Conservation (phyloP, 2,888 invertebrate genomes). For the Trichopria drosophilae region DNA sequence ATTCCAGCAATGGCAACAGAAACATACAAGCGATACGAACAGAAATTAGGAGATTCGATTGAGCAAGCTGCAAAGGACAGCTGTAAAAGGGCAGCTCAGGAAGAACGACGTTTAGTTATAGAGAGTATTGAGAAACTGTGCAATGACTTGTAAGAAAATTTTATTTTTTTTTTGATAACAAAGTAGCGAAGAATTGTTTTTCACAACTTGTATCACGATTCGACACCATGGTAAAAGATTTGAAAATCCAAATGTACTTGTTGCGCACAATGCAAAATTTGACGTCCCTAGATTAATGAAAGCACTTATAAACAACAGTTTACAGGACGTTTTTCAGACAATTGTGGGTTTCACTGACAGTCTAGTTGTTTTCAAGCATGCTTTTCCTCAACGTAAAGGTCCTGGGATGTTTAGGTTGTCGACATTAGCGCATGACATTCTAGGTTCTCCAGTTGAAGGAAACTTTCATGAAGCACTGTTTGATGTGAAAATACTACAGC, state of each 20-base stretch:
- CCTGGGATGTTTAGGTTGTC: slow-evolving; percentile 18
- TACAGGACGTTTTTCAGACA: slow-evolving; percentile 9
- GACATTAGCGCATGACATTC: slow-evolving; percentile 21
- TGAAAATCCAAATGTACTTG: slow-evolving; percentile 4
- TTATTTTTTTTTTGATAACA: too few species aligned
- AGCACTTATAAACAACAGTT: slow-evolving; percentile 4
- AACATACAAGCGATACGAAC: not conserved
- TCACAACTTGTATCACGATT: too few species aligned
- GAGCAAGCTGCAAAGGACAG: not conserved
- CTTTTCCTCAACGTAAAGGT: slow-evolving; percentile 20
- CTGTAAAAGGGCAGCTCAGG: too few species aligned
- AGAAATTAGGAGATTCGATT: not conserved
- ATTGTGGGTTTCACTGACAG: slow-evolving; percentile 21
- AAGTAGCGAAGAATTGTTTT: too few species aligned
- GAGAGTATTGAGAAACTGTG: not conserved
- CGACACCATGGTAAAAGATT: too few species aligned
- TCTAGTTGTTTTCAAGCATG: slow-evolving; percentile 14
- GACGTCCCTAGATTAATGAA: slow-evolving; percentile 9
- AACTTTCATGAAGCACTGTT: slow-evolving; percentile 29
- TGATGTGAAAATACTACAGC: slow-evolving; percentile 26
- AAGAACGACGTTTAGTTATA: not conserved
- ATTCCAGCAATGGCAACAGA: not conserved
- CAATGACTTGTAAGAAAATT: not conserved
- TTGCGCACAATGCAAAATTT: slow-evolving; percentile 27
- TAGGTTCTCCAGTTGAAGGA: slow-evolving; percentile 1